Evolutionary conservation across 2,888 invertebrate genomes (phyloP), one percentile per base, ranked within the genome.

Genomic region (Blastobasis lacticolella): DNA sequence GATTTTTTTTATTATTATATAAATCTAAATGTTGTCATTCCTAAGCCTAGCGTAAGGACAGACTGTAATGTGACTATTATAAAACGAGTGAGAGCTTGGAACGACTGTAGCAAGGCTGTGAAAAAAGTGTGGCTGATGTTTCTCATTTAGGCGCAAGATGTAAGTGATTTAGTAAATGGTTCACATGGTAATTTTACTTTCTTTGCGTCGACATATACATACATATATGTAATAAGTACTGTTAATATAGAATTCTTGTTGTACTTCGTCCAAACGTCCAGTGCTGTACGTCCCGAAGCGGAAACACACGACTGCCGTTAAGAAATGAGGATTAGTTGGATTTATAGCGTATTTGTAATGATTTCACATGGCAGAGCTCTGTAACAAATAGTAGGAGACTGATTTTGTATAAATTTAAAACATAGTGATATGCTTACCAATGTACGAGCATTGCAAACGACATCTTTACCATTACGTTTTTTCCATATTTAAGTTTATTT

Each of bases 371-470:
- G 67, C 72, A 73, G 71, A 73, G 74, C 71, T 76, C 74, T 67
- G 74, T 77, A 81, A 83, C 82, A 83, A 84, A 84, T 82, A 81
- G 83, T 84, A 83, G 84, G 86, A 87, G 87, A 87, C 87, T 88
- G 87, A 88, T 85, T 85, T 86, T 87, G 80, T 85, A 82, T 79
- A 76, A 75, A 73, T 69, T 58, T 61, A 77, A 75, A 73, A 73
- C 68, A 73, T 78, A 78, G 81, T 80, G 76, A 79, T 81, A 81
- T 77, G 78, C 76, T 78, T 77, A 83, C 79, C 81, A 76, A 74
- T 69, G 71, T 78, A 77, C 73, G 71, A 23, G 23, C 23, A 23
- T 23, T 23, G 23, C 23, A 63, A 68, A 71, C 71, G 72, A 70
- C 75, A 63, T 59, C 68, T 66, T 67, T 69, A 65, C 71, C 68